Percentiles rank a stretch among this genome's conserved stretches.
Evolutionary conservation across 2,113 vertebrate genomes (phyloP).

Genomic region (Polypterus bichir): DNA sequence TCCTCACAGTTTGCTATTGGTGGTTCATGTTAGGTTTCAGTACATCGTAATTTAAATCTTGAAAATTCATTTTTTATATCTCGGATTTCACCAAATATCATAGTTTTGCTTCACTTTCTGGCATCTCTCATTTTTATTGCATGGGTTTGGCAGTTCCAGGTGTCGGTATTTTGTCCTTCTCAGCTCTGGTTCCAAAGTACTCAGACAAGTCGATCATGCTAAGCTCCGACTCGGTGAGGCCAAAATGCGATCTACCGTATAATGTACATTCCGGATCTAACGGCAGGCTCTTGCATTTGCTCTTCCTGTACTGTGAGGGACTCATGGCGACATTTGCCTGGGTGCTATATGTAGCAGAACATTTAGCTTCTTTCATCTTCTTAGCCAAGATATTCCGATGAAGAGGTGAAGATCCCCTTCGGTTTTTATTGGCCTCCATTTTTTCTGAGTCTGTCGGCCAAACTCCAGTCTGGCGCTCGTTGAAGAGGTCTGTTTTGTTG

Average conservation of each 20-base stretch:
- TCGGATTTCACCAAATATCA: too few relatives aligned
- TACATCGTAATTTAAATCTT: too few relatives aligned
- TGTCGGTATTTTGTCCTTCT: constrained; percentile 54
- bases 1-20: too few relatives aligned
- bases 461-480: constrained; percentile 19
- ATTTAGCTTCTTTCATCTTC: constrained; percentile 57
- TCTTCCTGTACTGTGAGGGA: constrained; percentile 52
- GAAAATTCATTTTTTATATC: too few relatives aligned
- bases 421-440: constrained; percentile 57
- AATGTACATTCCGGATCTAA: constrained; percentile 58
- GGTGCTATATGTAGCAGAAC: constrained; percentile 32
- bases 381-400: constrained; percentile 54
- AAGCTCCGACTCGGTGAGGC: constrained; percentile 72
- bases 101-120: too few relatives aligned
- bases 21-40: too few relatives aligned
- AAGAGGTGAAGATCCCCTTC: constrained; percentile 69
- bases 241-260: constrained; percentile 62
- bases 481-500: constrained; percentile 36
- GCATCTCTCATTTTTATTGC: constrained; percentile 6
- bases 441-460: constrained; percentile 39
- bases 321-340: constrained; percentile 60
- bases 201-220: constrained; percentile 73
- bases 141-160: constrained; percentile 58
- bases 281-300: constrained; percentile 70
- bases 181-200: constrained; percentile 59